Evolutionary conservation across 2,888 invertebrate species (phyloP), one percentile per base, ranked within the genome.

Genomic region (Diplazon laetatorius): DNA sequence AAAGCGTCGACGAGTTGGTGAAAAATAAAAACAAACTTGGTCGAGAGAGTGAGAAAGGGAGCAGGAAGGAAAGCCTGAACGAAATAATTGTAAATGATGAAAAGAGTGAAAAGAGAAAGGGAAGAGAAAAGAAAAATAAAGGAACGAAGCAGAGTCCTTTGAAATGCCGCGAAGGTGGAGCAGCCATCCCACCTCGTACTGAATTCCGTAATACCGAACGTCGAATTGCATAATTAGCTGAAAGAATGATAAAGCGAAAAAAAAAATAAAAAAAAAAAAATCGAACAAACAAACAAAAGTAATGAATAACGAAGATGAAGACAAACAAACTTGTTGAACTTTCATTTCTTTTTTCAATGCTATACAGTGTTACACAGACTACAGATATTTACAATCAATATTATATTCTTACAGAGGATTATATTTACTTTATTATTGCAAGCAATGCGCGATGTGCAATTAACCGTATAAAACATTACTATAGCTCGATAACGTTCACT

Each of bases 351-450:
- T 78, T 78, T 65, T 91, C 86, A 91, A 78, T 91, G 91, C 91
- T 91, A 91, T 91, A 91, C 90, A 90, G 91, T 91, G 91, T 91
- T 91, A 91, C 90, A 90, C 91, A 91, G 89, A 91, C 91, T 91
- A 91, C 91, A 91, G 91, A 91, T 91, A 89, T 91, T 91, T 91
- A 91, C 91, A 89, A 89, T 79, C 90, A 90, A 90, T 91, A 90
- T 90, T 91, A 91, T 91, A 91, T 91, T 91, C 91, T 90, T 91
- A 90, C 90, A 91, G 91, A 91, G 91, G 87, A 89, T 91, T 91
- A 89, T 91, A 91, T 91, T 91, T 91, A 91, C 90, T 91, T 90
- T 90, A 90, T 85, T 85, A 84, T 86, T 88, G 78, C 81, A 86
- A 89, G 89, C 89, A 88, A 88, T 87, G 85, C 87, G 87, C 87